phyloP scores from a whole-genome alignment of 2,797 vertebrate genomes.

The Sternarchorhynchus goeldii region DNA sequence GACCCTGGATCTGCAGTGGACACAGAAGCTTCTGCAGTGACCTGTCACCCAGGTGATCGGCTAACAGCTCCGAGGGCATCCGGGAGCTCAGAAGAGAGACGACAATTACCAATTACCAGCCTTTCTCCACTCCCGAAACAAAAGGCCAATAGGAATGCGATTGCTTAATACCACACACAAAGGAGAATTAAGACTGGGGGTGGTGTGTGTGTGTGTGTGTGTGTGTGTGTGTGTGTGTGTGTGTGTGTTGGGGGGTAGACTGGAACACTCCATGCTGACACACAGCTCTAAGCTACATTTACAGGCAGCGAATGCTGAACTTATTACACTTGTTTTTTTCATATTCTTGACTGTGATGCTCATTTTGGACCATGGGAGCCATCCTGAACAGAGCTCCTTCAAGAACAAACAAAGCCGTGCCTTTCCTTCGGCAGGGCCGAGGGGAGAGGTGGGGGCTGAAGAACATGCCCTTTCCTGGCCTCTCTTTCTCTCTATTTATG shows the following conservation, averaged over 20 bases:
- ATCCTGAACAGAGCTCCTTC: slow-evolving; percentile 72
- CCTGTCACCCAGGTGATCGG: slow-evolving; percentile 59
- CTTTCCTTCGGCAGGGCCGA: slow-evolving; percentile 69
- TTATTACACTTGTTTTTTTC: slow-evolving; percentile 34
- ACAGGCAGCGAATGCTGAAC: slow-evolving; percentile 1
- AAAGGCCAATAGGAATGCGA: slow-evolving; percentile 57
- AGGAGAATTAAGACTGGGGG: slow-evolving; percentile 40
- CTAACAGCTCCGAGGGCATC: slow-evolving; percentile 51
- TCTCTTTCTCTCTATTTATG: slow-evolving; percentile 74
- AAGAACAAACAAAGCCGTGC: slow-evolving; percentile 73
- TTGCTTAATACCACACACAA: slow-evolving; percentile 52
- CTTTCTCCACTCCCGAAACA: slow-evolving; percentile 57
- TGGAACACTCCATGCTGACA: slow-evolving; percentile 57
- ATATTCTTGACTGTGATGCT: slow-evolving; percentile 67
- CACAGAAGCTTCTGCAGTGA: slow-evolving; percentile 47
- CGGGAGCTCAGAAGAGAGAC: slow-evolving; percentile 55
- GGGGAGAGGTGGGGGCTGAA: slow-evolving; percentile 71
- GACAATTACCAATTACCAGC: slow-evolving; percentile 60
- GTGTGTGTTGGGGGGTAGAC: slow-evolving; percentile 15
- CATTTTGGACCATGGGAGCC: slow-evolving; percentile 69
- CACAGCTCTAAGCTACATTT: slow-evolving; percentile 22
- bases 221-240: no score
- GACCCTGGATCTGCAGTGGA: slow-evolving; percentile 47
- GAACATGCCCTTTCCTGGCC: slow-evolving; percentile 74
- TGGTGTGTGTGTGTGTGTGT: no score